phyloP scores from a whole-genome alignment of 2,888 invertebrate genomes.

The Venusia cambrica region DNA sequence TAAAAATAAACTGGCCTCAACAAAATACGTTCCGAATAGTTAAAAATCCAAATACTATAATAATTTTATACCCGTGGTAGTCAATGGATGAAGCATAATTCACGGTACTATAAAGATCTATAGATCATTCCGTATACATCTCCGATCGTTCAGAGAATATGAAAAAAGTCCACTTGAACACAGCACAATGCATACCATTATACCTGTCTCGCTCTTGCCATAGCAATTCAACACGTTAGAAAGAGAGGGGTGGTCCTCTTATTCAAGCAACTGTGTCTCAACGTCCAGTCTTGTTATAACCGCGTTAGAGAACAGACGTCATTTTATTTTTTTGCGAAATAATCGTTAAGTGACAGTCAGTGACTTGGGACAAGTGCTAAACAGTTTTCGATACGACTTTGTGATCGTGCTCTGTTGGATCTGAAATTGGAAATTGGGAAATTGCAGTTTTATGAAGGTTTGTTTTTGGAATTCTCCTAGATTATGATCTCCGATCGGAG shows the following conservation, averaged over 20 bases:
- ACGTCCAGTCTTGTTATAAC: constrained; percentile 45
- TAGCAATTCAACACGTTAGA: constrained; percentile 27
- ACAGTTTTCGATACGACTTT: constrained; percentile 5
- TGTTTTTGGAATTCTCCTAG: constrained; percentile 16
- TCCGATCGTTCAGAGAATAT: constrained; percentile 71
- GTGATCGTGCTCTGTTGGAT: constrained; percentile 15
- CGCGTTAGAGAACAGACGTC: constrained; percentile 23
- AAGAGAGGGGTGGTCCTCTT: constrained; percentile 46
- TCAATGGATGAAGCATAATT: constrained; percentile 58
- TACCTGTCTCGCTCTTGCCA: constrained; percentile 45
- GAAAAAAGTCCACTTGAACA: constrained; percentile 62
- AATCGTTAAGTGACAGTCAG: constrained; percentile 22
- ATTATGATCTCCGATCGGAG: constrained; percentile 17
- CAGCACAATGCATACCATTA: constrained; percentile 73
- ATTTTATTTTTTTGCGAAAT: constrained; percentile 4
- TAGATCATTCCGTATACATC: constrained; percentile 62
- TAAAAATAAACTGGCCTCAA: constrained; percentile 21
- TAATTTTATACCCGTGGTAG: constrained; percentile 38
- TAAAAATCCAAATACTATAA: constrained; percentile 33
- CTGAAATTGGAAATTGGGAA: constrained; percentile 19
- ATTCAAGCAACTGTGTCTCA: constrained; percentile 43
- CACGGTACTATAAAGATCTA: constrained; percentile 67
- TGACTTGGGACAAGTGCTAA: constrained; percentile 6
- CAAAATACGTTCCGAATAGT: constrained; percentile 21
- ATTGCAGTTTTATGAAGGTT: constrained; percentile 26